Evolutionary conservation across 2,797 vertebrate genomes (phyloP), one percentile per base, ranked within the genome.

Genomic region (Bradypodion ventrale): DNA sequence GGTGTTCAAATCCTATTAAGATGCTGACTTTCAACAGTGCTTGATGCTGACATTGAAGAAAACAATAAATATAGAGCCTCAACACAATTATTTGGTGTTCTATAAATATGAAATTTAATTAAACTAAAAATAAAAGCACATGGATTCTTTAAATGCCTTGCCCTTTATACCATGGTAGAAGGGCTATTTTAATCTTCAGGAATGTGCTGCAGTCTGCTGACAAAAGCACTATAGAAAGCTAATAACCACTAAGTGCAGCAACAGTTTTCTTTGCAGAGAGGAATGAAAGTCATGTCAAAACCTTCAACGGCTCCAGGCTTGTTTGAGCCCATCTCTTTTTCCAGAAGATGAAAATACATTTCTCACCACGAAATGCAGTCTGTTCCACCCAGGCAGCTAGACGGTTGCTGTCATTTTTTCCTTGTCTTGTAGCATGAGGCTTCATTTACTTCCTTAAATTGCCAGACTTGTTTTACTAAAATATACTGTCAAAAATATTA

Each of bases 11-110:
- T 16, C 23, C 70, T 32, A 75, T 70, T 56, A 75, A 80, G 88
- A 84, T 0, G 0, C 49, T 69, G 83, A 78, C 59, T 85, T 90
- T 56, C 72, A 66, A 13, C 56, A n/a, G 40, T 10, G 37, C 66
- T 78, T 74, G 75, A 69, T 82, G 75, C 29, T 84, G 80, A 83
- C 89, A 87, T 88, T 92, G 95, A 92, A 96, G 91, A 84, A 25
- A 10, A 89, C 83, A 88, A 89, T 81, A 75, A 88, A 72, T 87
- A 44, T 52, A 0, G 88, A 74, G 37, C 83, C 90, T 90, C 82
- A 32, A 85, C 87, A 89, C 85, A 87, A 79, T 90, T 85, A 75
- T 88, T 80, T 84, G 42, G 85, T 91, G 86, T 85, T 91, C 75
- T 83, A 84, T 83, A 90, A 91, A 91, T 65, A 89, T 35, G 87